Evolutionary conservation across 1,140 invertebrate species (phyloP).

Genomic region (Brachionus manjavacas): DNA sequence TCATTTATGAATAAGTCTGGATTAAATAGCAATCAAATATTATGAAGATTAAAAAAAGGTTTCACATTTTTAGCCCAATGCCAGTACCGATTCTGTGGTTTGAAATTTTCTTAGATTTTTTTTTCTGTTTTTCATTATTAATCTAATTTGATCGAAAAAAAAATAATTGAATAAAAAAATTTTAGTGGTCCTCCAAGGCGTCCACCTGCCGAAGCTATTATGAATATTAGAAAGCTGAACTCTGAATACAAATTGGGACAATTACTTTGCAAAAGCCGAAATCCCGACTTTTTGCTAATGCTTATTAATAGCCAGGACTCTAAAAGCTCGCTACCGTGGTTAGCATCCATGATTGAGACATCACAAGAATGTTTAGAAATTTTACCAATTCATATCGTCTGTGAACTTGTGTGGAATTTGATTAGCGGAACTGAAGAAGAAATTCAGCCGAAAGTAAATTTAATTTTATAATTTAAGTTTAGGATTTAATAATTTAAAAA

Average conservation of each 20-base stretch:
- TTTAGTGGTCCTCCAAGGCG: slow-evolving; percentile 68
- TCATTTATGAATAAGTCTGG: too few relatives aligned
- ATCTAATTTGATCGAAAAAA: too few relatives aligned
- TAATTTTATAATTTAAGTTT: not conserved
- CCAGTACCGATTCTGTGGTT: too few relatives aligned
- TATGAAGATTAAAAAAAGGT: too few relatives aligned
- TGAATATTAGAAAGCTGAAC: slow-evolving; percentile 75
- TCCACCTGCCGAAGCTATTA: slow-evolving; percentile 71
- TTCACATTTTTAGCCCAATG: too few relatives aligned
- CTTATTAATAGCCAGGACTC: slow-evolving; percentile 75
- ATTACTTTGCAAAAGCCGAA: slow-evolving; percentile 76
- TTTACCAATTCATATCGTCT: slow-evolving; percentile 87
- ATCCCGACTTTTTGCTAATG: slow-evolving; percentile 84
- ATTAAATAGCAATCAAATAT: too few relatives aligned
- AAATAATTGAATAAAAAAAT: too few relatives aligned
- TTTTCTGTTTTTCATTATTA: too few relatives aligned
- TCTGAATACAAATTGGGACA: slow-evolving; percentile 76
- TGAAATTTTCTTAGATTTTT: too few relatives aligned
- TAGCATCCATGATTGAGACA: slow-evolving; percentile 85
- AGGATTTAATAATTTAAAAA: not conserved
- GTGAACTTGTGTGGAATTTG: slow-evolving; percentile 71
- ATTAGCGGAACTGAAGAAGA: slow-evolving; percentile 15
- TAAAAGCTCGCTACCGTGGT: slow-evolving; percentile 79
- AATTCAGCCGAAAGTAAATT: not conserved
- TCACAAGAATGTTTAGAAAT: slow-evolving; percentile 76